A percentile compares a stretch with the other conserved stretches of the same genome.
Evolutionary conservation across 1,140 invertebrate species (phyloP).

Genomic region (Zaprionus taronus): DNA sequence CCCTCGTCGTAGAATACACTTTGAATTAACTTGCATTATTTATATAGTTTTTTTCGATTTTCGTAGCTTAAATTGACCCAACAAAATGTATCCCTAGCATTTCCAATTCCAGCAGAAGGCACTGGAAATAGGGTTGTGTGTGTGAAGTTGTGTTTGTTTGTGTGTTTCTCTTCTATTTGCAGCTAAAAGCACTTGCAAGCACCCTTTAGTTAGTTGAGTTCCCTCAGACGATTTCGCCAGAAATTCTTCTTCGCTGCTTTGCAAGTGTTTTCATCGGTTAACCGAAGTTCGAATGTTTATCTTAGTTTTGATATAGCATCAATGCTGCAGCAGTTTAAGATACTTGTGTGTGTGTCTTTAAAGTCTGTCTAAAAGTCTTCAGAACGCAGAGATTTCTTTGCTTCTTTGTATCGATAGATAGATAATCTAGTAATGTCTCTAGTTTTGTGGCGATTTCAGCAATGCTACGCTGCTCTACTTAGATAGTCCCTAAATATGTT

Average conservation of each 20-base stretch:
- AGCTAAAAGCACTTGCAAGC: neutral
- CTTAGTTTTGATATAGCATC: neutral
- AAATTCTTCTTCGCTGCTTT: neutral
- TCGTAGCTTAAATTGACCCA: conserved; percentile 69
- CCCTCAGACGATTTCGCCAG: neutral
- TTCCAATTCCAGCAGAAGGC: neutral
- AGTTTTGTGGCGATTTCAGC: conserved; percentile 68
- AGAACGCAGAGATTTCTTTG: neutral
- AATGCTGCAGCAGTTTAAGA: neutral
- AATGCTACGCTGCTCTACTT: conserved; percentile 56
- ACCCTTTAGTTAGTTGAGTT: neutral
- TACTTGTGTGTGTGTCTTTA: neutral
- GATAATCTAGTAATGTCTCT: conserved; percentile 23
- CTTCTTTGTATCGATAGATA: neutral
- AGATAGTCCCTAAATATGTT: conserved; percentile 55
- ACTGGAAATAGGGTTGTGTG: conserved; percentile 7
- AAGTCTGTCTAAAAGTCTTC: neutral
- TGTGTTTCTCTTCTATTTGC: neutral
- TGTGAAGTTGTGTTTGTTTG: neutral
- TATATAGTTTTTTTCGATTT: conserved; percentile 5
- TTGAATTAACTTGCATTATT: conserved; percentile 28
- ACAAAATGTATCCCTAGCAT: conserved; percentile 39
- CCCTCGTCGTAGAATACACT: conserved; percentile 16
- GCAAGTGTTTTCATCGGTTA: conserved; percentile 20
- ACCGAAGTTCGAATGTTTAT: conserved; percentile 14